Base-by-base conservation (phyloP, 2,888 invertebrate genomes). In the Andricus curvator region DNA sequence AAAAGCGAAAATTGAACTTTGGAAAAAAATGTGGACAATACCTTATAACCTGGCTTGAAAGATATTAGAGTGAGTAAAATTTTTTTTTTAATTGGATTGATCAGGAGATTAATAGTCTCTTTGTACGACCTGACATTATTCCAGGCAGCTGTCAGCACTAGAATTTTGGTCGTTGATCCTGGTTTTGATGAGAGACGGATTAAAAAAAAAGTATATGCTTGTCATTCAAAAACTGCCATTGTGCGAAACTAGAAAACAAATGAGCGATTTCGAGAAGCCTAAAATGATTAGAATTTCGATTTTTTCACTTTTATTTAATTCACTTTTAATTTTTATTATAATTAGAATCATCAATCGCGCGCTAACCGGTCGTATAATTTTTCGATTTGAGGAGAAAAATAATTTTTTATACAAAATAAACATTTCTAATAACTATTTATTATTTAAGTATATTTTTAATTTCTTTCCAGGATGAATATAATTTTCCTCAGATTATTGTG, bases 91-190 rank as follows among this genome's bases (percentile, higher is more conserved):
- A 74, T 56, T 56, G 13, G 33, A n/a, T 33, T 56, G 33, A 74
- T 74, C 74, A 74, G 51, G 51, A 51, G 4, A 48, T 37, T 56
- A 15, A 74, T 74, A 37, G 0, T n/a, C 56, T n/a, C 56, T 33
- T 33, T n/a, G 20, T n/a, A 51, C 76, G 25, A 78, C 79, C 74
- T 44, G 62, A 67, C 65, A 77, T 77, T 79, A 77, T 67, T 77
- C 22, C 25, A 79, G 78, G 65, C 68, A 80, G 78, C 65, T 68
- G 77, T 77, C 37, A 74, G 68, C 78, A 83, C 83, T 83, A 79
- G 83, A 83, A 83, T 82, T 83, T 83, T 81, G 83, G 60, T 37
- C 64, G 41, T 66, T 66, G 41, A 78, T 68, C 78, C 70, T 78
- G 56, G 64, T 78, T 68, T 81, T 78, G 76, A 78, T 78, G 13